Evolutionary conservation across 1,140 invertebrate species (phyloP), one percentile per base, ranked within the genome.

Genomic region (Lycorma delicatula): DNA sequence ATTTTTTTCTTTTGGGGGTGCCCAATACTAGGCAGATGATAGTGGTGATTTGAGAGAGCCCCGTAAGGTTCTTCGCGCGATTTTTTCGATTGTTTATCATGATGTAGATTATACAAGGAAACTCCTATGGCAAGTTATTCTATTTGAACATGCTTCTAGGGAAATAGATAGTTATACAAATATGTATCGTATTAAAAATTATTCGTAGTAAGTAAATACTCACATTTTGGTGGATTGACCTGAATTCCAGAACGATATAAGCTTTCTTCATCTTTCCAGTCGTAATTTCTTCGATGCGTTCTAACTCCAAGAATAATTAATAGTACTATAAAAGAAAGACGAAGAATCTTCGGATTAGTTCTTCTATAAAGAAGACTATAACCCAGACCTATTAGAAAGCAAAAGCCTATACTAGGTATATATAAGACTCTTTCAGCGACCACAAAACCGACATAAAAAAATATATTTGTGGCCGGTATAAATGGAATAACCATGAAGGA

Each of bases 171-270:
- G n/a, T n/a, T n/a, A n/a, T n/a, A n/a, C n/a, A n/a, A n/a, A n/a
- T n/a, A n/a, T n/a, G n/a, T n/a, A n/a, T n/a, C n/a, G n/a, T n/a
- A n/a, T n/a, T n/a, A n/a, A n/a, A n/a, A n/a, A n/a, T n/a, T n/a
- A n/a, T n/a, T n/a, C n/a, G n/a, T n/a, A n/a, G n/a, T n/a, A n/a
- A n/a, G n/a, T n/a, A n/a, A n/a, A n/a, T n/a, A 48, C 27, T 56
- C 75, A 97, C 94, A 91, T 89, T 98, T 98, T n/a, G 95, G 91
- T 55, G 95, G 94, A 75, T 98, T 98, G 61, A 97, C 83, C 51
- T 81, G 72, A 50, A 97, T 80, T 9, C 93, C 95, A 41, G 93
- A 91, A 63, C 84, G 77, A 72, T 97, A 98, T 1, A 98, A 78
- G 60, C 83, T 87, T 74, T 97, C 95, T 74, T 98, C 95, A 60